Evolutionary conservation across 2,888 invertebrate genomes (phyloP).

Genomic region (Chloroclysta siterata): DNA sequence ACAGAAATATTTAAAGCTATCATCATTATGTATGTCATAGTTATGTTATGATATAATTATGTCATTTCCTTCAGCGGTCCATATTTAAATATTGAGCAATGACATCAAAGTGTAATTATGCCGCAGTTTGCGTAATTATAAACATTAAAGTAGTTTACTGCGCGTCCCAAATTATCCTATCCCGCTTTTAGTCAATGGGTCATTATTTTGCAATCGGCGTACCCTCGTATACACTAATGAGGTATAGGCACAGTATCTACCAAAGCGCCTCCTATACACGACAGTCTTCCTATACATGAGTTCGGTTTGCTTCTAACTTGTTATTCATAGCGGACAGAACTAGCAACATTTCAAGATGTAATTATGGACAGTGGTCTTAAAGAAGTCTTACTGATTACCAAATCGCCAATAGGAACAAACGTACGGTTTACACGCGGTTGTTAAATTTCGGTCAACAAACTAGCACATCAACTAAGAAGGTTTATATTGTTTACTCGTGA

Average conservation of each 20-base stretch:
- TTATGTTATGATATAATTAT: slow-evolving; percentile 3
- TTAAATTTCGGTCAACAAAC: slow-evolving; percentile 26
- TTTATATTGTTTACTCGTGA: slow-evolving; percentile 50
- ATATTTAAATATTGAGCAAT: slow-evolving; percentile 35
- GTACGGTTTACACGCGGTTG: slow-evolving; percentile 10
- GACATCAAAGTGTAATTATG: slow-evolving; percentile 40
- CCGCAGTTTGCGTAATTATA: slow-evolving; percentile 46
- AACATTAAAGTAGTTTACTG: slow-evolving; percentile 46
- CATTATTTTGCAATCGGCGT: slow-evolving; percentile 49
- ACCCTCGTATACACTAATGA: slow-evolving; percentile 42
- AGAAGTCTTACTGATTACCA: slow-evolving; percentile 16
- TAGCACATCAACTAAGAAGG: slow-evolving; percentile 28
- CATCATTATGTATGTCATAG: neutral
- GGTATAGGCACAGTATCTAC: slow-evolving; percentile 5
- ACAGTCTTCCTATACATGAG: neutral
- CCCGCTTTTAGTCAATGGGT: slow-evolving; percentile 41
- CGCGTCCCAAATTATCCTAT: slow-evolving; percentile 45
- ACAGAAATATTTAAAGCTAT: no score
- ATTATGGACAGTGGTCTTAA: neutral
- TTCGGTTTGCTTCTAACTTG: neutral
- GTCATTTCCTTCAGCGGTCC: slow-evolving; percentile 32
- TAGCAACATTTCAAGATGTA: neutral
- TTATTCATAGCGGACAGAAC: neutral
- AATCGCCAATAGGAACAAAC: slow-evolving; percentile 25
- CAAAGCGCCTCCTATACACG: neutral